Base-by-base conservation (phyloP, 2,113 vertebrate genomes). In the Mus pahari region DNA sequence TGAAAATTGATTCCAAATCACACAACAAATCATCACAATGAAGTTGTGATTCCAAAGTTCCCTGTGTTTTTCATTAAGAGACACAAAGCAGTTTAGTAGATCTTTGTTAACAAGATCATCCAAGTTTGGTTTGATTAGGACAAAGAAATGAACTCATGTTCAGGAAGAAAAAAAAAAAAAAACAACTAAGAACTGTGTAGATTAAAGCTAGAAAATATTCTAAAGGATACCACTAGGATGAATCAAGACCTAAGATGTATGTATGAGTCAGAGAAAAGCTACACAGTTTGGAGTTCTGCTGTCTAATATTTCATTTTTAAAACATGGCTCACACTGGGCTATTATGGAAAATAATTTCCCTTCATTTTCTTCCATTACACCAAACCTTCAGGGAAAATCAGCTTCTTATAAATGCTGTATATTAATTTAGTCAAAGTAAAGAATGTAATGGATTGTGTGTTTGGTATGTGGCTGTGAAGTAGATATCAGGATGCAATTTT, bases 281-380 rank as follows among this genome's bases (percentile, higher is more conserved):
- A 9, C 64, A n/a, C 26, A 4, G 77, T 86, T 94, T 89, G 82
- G 36, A 91, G 68, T 55, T 58, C 0, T 74, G 6, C 36, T 82
- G 7, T 50, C 75, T 84, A 86, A 53, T 68, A 68, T 96, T 68
- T 24, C 17, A 84, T 81, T 84, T 89, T 60, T 89, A 93, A 89
- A 88, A 83, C 33, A 66, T 16, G 48, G 9, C 0, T 22, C 48
- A 62, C 50, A 8, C 22, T 66, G 24, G 70, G 26, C 55, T 93
- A 53, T 88, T 60, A 45, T 68, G 53, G 48, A 13, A 9, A 64
- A 39, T 60, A 60, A 89, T 93, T 79, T 91, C 5, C 39, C 33
- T 77, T 66, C 60, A 90, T 93, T 93, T 53, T 62, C 81, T 83
- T 83, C 2, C 58, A 45, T 42, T 83, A 83, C 81, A 60, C 64